These are phyloP conservation scores for Trachurus trachurus DNA, from an alignment of 2,797 vertebrate species.

Conservation along the genomic window DNA sequence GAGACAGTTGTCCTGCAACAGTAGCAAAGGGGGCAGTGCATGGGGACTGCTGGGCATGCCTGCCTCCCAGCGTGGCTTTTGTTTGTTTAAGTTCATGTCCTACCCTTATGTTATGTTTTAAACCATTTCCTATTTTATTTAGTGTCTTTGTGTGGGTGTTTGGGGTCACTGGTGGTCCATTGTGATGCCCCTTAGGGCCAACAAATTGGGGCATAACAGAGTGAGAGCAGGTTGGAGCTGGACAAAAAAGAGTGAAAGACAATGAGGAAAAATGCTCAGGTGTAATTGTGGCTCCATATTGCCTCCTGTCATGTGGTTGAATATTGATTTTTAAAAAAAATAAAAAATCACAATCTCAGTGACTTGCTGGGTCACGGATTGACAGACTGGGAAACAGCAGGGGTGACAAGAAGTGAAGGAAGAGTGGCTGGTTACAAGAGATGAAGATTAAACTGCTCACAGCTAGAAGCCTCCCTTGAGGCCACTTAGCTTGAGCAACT, in stretches of 20 bases:
- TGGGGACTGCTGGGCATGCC: too few relatives aligned
- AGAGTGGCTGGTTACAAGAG: constrained; percentile 2
- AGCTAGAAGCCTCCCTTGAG: constrained; percentile 40
- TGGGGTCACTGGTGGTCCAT: too few relatives aligned
- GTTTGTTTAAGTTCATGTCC: too few relatives aligned
- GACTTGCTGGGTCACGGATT: constrained; percentile 2
- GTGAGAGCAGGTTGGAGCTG: background rate
- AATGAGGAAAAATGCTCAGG: background rate
- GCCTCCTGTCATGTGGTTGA: constrained; percentile 48
- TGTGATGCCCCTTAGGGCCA: too few relatives aligned
- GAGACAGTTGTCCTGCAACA: background rate
- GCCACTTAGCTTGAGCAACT: constrained; percentile 43
- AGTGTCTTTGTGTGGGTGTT: too few relatives aligned
- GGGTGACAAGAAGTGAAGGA: constrained; percentile 13
- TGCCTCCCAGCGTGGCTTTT: too few relatives aligned
- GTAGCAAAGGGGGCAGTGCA: background rate
- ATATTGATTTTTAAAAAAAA: constrained; percentile 14
- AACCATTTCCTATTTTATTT: too few relatives aligned
- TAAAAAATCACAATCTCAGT: background rate
- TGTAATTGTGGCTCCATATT: constrained; percentile 49
- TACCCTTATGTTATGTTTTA: too few relatives aligned
- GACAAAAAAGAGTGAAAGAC: constrained; percentile 1
- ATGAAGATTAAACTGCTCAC: constrained; percentile 36
- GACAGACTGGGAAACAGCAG: constrained; percentile 17
- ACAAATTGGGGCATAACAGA: too few relatives aligned